These are phyloP conservation scores for Halichoerus grypus DNA, from an alignment of 2,113 vertebrate species.

Conservation along the genomic window DNA sequence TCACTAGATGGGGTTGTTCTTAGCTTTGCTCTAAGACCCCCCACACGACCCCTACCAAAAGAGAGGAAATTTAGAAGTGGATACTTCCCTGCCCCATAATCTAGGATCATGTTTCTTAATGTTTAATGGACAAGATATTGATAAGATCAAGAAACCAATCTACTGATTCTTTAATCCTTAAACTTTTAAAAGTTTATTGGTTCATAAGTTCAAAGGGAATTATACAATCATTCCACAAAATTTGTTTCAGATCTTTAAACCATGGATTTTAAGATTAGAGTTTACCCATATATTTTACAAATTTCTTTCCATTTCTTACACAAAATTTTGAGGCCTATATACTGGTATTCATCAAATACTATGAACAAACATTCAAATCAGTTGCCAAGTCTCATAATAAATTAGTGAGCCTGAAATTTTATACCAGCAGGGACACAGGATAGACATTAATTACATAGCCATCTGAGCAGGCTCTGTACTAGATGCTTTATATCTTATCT, in stretches of 20 bases:
- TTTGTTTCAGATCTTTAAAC: constrained; percentile 21
- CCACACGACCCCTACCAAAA: neutral
- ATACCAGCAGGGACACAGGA: neutral
- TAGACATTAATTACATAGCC: accelerated
- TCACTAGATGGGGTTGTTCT: neutral
- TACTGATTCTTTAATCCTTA: neutral
- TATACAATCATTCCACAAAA: neutral
- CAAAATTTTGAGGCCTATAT: neutral
- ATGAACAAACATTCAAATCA: constrained; percentile 16
- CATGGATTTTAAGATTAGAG: neutral
- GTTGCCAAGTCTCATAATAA: neutral
- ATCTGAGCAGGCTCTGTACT: neutral
- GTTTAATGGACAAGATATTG: neutral
- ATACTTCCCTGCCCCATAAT: neutral
- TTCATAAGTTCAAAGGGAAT: neutral
- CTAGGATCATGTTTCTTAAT: neutral
- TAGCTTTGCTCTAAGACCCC: neutral
- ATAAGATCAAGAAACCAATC: neutral
- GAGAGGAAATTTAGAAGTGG: neutral
- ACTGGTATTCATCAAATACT: neutral
- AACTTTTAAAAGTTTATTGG: neutral
- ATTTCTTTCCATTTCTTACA: neutral
- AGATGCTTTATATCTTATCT: neutral
- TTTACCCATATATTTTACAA: neutral
- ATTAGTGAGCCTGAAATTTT: neutral